A percentile compares a stretch with the other conserved stretches of the same genome.
These are phyloP conservation scores for Oopsacas minuta DNA, from an alignment of 37 sponge, comb jelly and placozoan genomes.

Conservation along the genomic window DNA sequence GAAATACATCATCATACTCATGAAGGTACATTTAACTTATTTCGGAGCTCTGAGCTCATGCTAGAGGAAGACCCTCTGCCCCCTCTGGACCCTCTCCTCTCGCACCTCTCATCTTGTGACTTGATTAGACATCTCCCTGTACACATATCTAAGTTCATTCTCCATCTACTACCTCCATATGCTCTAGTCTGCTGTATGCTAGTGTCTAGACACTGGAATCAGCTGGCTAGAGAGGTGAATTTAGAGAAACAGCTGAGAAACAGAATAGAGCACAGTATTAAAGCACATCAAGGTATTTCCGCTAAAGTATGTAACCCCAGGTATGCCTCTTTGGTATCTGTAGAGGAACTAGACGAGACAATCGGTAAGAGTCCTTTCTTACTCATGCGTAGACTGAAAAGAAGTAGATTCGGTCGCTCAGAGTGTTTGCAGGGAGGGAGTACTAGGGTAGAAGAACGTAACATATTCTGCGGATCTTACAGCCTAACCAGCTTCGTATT, in stretches of 20 bases:
- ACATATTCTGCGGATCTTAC: conserved; percentile 28
- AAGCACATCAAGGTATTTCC: not conserved
- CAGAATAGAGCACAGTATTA: not conserved
- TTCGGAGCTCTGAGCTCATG: not conserved
- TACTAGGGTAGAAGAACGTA: conserved; percentile 23
- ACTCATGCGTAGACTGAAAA: not conserved
- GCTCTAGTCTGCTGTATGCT: not conserved
- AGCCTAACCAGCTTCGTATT: conserved; percentile 14
- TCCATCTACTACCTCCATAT: not conserved
- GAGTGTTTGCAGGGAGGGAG: not conserved
- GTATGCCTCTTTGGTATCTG: not conserved
- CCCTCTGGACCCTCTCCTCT: not conserved
- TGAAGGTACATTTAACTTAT: not conserved
- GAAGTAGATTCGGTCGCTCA: conserved; percentile 7
- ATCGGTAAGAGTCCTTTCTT: not conserved
- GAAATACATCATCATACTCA: not conserved
- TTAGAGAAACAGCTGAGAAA: not conserved
- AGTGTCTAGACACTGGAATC: not conserved
- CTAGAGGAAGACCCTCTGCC: not conserved
- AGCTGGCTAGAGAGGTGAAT: not conserved
- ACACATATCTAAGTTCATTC: not conserved
- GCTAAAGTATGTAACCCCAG: not conserved
- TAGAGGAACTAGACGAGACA: not conserved
- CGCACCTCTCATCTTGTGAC: not conserved
- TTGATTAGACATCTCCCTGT: not conserved